These are phyloP conservation scores for Adelphocoris suturalis DNA, from an alignment of 2,888 invertebrate species.

Conservation along the genomic window DNA sequence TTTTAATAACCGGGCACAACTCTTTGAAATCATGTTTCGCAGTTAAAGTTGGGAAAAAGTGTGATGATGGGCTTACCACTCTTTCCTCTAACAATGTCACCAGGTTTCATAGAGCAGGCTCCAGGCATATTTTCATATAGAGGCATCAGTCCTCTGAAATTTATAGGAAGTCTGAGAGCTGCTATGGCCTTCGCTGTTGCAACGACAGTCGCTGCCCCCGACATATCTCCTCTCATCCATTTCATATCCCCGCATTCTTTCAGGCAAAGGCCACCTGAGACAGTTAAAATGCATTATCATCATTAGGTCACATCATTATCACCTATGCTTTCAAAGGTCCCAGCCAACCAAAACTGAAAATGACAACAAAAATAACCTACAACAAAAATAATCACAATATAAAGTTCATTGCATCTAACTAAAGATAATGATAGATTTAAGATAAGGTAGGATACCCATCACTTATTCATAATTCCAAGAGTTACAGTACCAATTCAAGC, in stretches of 20 bases:
- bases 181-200: conserved; percentile 74
- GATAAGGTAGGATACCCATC: too few species aligned
- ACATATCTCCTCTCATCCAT: conserved; percentile 91
- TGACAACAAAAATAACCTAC: too few species aligned
- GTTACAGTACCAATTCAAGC: too few species aligned
- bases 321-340: background rate
- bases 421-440: too few species aligned
- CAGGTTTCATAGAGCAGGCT: conserved; percentile 88
- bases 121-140: conserved; percentile 90
- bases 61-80: conserved; percentile 82
- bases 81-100: conserved; percentile 87
- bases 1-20: too few species aligned
- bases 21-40: too few species aligned
- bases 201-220: conserved; percentile 81
- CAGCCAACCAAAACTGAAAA: background rate
- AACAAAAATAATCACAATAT: too few species aligned
- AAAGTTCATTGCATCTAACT: too few species aligned
- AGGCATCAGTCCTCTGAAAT: conserved; percentile 84
- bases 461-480: too few species aligned
- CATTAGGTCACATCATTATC: background rate
- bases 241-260: conserved; percentile 83
- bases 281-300: background rate
- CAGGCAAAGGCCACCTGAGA: conserved; percentile 85
- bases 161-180: conserved; percentile 74
- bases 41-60: too few species aligned